These are phyloP conservation scores for Heteromurus nitidus DNA, from an alignment of 2,888 invertebrate genomes.

Conservation along the genomic window DNA sequence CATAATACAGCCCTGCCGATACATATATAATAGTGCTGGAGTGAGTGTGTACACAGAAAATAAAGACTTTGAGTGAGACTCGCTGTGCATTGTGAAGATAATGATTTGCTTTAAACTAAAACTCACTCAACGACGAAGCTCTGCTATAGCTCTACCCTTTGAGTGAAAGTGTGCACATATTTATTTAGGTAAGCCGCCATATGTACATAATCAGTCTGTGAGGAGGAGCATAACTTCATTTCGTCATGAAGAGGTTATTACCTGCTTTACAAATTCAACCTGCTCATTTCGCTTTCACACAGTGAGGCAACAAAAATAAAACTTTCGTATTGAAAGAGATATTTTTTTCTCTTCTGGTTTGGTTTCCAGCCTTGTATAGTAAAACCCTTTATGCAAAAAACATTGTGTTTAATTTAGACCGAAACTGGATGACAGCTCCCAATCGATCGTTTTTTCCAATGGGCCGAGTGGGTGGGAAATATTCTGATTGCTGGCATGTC, in stretches of 20 bases:
- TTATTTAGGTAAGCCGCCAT: conserved; percentile 5
- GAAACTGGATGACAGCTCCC: too few relatives aligned
- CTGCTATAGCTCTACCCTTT: not conserved
- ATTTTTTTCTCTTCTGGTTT: too few relatives aligned
- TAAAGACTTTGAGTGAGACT: not conserved
- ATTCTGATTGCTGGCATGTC: too few relatives aligned
- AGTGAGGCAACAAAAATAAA: too few relatives aligned
- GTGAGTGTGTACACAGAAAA: not conserved
- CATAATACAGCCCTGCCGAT: not conserved
- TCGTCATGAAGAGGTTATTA: not conserved
- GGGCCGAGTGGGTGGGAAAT: too few relatives aligned
- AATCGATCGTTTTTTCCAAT: too few relatives aligned
- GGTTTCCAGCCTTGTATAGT: too few relatives aligned
- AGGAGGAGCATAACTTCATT: not conserved
- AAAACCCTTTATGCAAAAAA: too few relatives aligned
- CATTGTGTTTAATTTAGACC: too few relatives aligned
- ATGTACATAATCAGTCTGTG: too few relatives aligned
- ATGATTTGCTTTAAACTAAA: conserved; percentile 8
- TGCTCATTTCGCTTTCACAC: not conserved
- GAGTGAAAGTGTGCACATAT: conserved; percentile 21
- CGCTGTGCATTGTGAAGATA: conserved; percentile 20
- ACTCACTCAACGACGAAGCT: not conserved
- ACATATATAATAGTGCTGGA: not conserved
- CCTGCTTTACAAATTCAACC: not conserved
- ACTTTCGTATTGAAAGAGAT: too few relatives aligned